Evolutionary conservation across 2,113 vertebrate species (phyloP).

Genomic region (Erythrocercus mccallii): DNA sequence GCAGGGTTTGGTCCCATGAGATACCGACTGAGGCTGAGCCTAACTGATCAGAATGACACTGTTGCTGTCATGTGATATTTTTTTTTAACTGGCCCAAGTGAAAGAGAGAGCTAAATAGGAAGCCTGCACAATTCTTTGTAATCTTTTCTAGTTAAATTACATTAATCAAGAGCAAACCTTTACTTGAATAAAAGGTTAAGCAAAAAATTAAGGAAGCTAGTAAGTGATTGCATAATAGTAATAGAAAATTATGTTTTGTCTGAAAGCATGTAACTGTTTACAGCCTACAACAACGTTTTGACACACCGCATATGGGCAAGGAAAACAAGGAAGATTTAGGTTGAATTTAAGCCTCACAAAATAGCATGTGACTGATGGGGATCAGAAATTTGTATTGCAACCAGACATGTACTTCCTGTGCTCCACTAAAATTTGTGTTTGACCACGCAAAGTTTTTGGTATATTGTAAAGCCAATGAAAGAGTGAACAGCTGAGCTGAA

Average conservation of each 20-base stretch:
- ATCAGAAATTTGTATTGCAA: neutral
- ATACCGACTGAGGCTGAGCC: neutral
- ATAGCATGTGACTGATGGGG: rapidly evolving
- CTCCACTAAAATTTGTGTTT: neutral
- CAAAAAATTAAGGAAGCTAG: neutral
- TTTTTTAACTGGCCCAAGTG: neutral
- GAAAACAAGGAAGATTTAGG: neutral
- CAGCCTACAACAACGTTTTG: neutral
- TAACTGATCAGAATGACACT: neutral
- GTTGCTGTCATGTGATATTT: neutral
- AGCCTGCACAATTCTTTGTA: neutral
- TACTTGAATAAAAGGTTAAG: neutral
- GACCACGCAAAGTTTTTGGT: neutral
- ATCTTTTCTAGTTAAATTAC: neutral
- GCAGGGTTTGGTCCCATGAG: neutral
- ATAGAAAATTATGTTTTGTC: neutral
- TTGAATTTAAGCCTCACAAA: neutral
- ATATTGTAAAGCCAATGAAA: neutral
- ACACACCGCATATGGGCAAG: no score
- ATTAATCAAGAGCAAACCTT: neutral
- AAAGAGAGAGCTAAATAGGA: neutral
- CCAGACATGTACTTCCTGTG: neutral
- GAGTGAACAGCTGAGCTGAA: neutral
- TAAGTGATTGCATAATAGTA: neutral
- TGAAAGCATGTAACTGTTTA: neutral